Conservation (phyloP, 2,888 invertebrate species). For the Stenichneumon culpator region DNA sequence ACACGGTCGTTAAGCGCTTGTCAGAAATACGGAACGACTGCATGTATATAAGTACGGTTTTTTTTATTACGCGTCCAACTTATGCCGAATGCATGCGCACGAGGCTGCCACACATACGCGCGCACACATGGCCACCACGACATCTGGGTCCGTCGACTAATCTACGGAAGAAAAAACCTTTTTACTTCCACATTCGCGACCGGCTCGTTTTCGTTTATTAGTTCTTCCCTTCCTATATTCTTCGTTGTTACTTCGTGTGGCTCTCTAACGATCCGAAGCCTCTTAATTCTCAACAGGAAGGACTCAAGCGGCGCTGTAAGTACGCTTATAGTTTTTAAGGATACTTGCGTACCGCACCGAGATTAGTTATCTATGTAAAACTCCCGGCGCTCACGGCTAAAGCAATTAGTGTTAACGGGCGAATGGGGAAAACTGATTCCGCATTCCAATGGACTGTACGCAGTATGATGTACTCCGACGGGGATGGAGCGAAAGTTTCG, state of each 20-base stretch:
- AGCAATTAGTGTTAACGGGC: slow-evolving; percentile 39
- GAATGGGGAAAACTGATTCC: slow-evolving; percentile 27
- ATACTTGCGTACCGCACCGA: slow-evolving; percentile 3
- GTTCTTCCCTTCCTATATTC: not conserved
- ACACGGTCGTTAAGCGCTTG: slow-evolving; percentile 61
- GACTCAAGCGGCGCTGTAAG: not conserved
- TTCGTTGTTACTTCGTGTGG: slow-evolving; percentile 17
- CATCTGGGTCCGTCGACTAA: not conserved
- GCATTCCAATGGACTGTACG: slow-evolving; percentile 8
- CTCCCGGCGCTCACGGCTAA: slow-evolving; percentile 5
- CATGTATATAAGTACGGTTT: slow-evolving; percentile 56
- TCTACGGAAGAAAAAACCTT: not conserved
- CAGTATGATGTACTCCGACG: not conserved
- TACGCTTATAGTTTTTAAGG: slow-evolving; percentile 34
- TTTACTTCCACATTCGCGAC: not conserved
- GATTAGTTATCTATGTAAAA: slow-evolving; percentile 55
- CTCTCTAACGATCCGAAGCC: slow-evolving; percentile 18
- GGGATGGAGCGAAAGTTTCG: not conserved
- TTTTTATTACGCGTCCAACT: slow-evolving; percentile 60
- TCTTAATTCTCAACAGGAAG: slow-evolving; percentile 17
- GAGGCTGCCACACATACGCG: not conserved
- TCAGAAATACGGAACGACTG: slow-evolving; percentile 62
- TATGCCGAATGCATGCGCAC: slow-evolving; percentile 10
- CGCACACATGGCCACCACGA: not conserved
- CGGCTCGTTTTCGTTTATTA: slow-evolving; percentile 22